phyloP scores from a whole-genome alignment of 2,113 vertebrate species.

The Xenopus laevis region DNA sequence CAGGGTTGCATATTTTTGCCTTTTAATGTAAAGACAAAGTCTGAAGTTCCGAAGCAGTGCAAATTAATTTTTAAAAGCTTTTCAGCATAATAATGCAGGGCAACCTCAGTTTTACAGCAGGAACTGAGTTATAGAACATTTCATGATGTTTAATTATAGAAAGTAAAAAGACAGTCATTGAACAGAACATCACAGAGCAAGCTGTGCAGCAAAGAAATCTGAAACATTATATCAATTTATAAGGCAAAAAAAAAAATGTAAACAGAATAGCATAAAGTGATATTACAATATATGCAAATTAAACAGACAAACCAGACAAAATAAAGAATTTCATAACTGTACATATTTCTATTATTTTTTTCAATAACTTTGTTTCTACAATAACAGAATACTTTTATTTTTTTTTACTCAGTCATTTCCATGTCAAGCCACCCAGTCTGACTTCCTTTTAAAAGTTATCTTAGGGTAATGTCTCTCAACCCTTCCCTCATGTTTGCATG shows the following conservation, averaged over 20 bases:
- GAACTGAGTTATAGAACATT: constrained; percentile 41
- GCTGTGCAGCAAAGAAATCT: constrained; percentile 28
- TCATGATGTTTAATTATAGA: constrained; percentile 44
- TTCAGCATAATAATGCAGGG: constrained; percentile 31
- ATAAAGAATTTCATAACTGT: neutral
- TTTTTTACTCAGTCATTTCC: no score
- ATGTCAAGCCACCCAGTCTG: no score
- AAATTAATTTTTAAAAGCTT: constrained; percentile 42
- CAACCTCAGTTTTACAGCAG: constrained; percentile 34
- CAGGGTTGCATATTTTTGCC: constrained; percentile 14
- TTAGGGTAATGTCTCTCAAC: no score
- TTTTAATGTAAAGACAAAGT: constrained; percentile 46
- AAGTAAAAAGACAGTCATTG: constrained; percentile 44
- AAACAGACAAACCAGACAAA: neutral
- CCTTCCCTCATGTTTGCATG: no score
- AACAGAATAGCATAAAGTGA: constrained; percentile 27
- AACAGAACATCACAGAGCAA: constrained; percentile 37
- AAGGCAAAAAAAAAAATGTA: constrained; percentile 47
- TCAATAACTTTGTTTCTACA: no score
- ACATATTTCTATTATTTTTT: no score
- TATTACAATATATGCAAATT: constrained; percentile 3
- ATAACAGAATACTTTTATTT: no score
- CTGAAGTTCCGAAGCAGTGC: constrained; percentile 21
- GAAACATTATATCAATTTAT: constrained; percentile 37
- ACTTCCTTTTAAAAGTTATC: no score